These are phyloP conservation scores for Nymphicus hollandicus DNA, from an alignment of 2,113 vertebrate species.

Conservation along the genomic window DNA sequence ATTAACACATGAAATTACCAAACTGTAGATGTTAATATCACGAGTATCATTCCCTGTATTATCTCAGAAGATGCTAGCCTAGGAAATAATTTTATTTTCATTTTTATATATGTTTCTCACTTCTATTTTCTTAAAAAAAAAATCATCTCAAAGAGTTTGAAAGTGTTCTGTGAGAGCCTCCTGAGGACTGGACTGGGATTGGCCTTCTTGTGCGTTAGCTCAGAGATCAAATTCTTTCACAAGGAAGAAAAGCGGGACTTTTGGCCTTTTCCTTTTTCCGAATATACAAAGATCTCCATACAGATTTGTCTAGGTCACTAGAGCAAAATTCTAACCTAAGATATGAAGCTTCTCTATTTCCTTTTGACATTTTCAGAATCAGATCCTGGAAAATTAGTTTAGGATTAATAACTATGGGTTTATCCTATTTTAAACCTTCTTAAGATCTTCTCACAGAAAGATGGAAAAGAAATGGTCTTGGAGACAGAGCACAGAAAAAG, in stretches of 20 bases:
- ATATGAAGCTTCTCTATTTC: not conserved
- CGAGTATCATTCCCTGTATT: not conserved
- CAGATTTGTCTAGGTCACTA: not conserved
- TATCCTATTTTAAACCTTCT: not conserved
- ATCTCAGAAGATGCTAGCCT: not conserved
- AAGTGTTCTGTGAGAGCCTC: constrained; percentile 14
- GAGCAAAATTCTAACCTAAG: not conserved
- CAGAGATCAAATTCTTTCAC: not conserved
- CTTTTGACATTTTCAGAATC: not conserved
- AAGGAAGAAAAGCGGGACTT: not conserved
- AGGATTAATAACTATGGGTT: not conserved
- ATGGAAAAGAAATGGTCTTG: not conserved
- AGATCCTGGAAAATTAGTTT: not conserved
- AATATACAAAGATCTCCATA: not conserved
- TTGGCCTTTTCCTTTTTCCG: not conserved
- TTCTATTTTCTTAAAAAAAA: not conserved
- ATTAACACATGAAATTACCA: not conserved
- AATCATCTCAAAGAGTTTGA: not conserved
- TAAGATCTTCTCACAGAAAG: not conserved
- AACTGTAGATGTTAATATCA: not conserved
- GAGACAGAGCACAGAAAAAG: not conserved
- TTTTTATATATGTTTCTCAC: not conserved
- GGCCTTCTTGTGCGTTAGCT: not conserved
- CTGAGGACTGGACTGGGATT: not conserved
- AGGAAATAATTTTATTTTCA: not conserved